A percentile compares a stretch with the other conserved stretches of the same genome.
phyloP scores from a whole-genome alignment of 2,888 invertebrate genomes.

The Monoplex corrugatus region DNA sequence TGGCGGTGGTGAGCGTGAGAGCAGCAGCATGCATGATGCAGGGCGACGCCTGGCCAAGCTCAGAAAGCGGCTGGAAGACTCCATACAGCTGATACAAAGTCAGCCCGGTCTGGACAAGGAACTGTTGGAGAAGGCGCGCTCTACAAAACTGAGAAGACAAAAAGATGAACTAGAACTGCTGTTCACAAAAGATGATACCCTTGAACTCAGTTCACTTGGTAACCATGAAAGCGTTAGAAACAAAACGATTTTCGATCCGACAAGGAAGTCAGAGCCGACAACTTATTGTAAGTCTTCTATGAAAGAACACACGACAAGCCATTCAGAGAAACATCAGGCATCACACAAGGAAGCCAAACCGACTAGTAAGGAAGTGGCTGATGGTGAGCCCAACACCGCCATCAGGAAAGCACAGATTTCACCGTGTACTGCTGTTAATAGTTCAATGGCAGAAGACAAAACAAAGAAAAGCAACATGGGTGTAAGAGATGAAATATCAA shows the following conservation, averaged over 20 bases:
- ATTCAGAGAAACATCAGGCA: not conserved
- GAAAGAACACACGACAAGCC: not conserved
- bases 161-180: slow-evolving; percentile 1
- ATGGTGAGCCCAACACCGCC: not conserved
- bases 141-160: not conserved
- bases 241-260: not conserved
- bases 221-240: not conserved
- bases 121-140: not conserved
- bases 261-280: not conserved
- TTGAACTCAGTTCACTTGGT: not conserved
- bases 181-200: slow-evolving; percentile 26
- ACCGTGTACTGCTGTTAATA: not conserved
- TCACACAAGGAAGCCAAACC: not conserved
- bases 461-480: not conserved
- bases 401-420: not conserved
- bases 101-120: slow-evolving; percentile 36
- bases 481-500: too few species aligned
- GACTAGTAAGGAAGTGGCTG: not conserved
- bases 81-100: slow-evolving; percentile 32
- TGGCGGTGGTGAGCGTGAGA: not conserved
- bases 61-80: slow-evolving; percentile 33
- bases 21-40: slow-evolving; percentile 6
- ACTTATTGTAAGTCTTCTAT: not conserved
- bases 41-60: slow-evolving; percentile 43
- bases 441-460: not conserved